Conservation (phyloP, 1,140 invertebrate species). For the Papilio aristodemus region DNA sequence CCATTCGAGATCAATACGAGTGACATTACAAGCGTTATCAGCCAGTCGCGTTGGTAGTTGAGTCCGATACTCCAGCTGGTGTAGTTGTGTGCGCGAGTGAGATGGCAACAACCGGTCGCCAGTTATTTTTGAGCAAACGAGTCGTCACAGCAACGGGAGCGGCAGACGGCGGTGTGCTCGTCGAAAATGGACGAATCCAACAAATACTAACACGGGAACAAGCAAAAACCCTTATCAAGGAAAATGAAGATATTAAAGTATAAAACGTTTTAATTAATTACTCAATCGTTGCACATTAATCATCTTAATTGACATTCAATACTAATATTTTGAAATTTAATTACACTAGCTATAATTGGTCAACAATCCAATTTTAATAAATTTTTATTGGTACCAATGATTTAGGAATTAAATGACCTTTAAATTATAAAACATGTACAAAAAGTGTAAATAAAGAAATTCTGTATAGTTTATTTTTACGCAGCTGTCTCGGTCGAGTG, state of each 20-base stretch:
- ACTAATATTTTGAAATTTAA: conserved; percentile 27
- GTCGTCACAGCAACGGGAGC: conserved; percentile 67
- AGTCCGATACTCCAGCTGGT: conserved; percentile 44
- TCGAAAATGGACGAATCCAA: conserved; percentile 64
- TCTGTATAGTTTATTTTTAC: neutral
- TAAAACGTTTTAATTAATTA: conserved; percentile 4
- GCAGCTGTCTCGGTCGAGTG: conserved; percentile 16
- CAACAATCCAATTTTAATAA: neutral
- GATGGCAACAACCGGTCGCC: conserved; percentile 52
- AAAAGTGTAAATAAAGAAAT: neutral
- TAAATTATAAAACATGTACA: conserved; percentile 7
- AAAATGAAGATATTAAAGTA: conserved; percentile 72
- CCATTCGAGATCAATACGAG: conserved; percentile 37
- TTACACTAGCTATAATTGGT: neutral
- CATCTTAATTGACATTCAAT: conserved; percentile 11
- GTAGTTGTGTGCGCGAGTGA: conserved; percentile 47
- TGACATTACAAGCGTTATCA: conserved; percentile 38
- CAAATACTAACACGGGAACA: conserved; percentile 63
- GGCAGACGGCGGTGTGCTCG: conserved; percentile 65
- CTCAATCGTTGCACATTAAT: conserved; percentile 17
- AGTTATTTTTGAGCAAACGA: conserved; percentile 68
- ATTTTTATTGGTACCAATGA: conserved; percentile 14
- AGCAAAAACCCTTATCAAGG: conserved; percentile 71
- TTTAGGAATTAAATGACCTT: conserved; percentile 13
- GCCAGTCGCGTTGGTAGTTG: conserved; percentile 44